A percentile compares a stretch with the other conserved stretches of the same genome.
phyloP scores from a whole-genome alignment of 2,797 vertebrate species.

The Pangasius sanitwongsei region DNA sequence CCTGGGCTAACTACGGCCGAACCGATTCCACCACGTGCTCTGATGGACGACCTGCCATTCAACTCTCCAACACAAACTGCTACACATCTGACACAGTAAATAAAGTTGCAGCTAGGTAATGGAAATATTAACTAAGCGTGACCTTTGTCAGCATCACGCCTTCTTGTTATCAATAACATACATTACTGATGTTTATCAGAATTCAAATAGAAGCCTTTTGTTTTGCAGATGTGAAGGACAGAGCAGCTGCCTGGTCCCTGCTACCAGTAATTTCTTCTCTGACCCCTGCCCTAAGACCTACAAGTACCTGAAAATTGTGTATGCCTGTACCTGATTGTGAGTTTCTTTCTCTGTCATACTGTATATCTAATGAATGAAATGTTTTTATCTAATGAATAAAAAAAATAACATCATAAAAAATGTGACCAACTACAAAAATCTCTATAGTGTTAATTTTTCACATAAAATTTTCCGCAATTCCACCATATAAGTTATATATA shows the following conservation, averaged over 20 bases:
- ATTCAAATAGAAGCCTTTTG: not conserved
- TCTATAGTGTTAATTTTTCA: not conserved
- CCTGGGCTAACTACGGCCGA: constrained; percentile 40
- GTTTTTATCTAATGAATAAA: not conserved
- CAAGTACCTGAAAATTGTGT: constrained; percentile 40
- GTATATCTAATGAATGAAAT: not conserved
- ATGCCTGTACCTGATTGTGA: constrained; percentile 20
- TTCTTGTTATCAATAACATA: not conserved
- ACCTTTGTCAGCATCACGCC: not conserved
- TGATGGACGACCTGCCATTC: not conserved
- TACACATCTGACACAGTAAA: not conserved
- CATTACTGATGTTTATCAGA: not conserved
- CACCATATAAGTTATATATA: not conserved
- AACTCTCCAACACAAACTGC: constrained; percentile 32
- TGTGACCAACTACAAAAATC: not conserved
- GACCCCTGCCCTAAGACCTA: constrained; percentile 40
- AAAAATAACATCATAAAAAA: too few species aligned
- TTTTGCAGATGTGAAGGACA: not conserved
- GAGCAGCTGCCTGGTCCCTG: not conserved
- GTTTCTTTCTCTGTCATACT: not conserved
- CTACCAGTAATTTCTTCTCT: not conserved
- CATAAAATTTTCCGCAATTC: not conserved
- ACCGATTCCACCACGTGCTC: constrained; percentile 41
- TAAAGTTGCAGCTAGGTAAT: constrained; percentile 10
- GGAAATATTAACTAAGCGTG: not conserved